A percentile compares a stretch with the other conserved stretches of the same genome.
Evolutionary conservation across 2,797 vertebrate genomes (phyloP).

Genomic region (Tiaroga cobitis): DNA sequence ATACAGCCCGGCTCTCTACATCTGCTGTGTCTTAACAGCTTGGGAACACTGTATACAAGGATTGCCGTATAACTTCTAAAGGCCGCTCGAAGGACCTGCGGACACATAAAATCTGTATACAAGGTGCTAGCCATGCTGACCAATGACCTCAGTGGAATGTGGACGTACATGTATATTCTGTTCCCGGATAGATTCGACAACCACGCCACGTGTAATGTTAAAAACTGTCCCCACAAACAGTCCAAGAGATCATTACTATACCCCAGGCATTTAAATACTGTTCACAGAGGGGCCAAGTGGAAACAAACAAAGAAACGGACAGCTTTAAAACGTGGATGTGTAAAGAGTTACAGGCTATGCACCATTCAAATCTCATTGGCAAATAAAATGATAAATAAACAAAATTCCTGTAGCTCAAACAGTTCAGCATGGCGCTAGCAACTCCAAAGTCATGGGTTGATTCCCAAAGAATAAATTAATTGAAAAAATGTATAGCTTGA

Average conservation of each 20-base stretch:
- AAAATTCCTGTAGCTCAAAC: background rate
- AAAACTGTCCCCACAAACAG: conserved; percentile 49
- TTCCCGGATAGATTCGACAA: conserved; percentile 45
- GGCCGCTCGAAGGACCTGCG: conserved; percentile 44
- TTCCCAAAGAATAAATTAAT: background rate
- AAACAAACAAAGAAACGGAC: conserved; percentile 38
- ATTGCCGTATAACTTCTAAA: conserved; percentile 54
- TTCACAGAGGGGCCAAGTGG: conserved; percentile 35
- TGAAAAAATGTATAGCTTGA: background rate
- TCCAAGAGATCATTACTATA: conserved; percentile 48
- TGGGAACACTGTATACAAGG: conserved; percentile 48
- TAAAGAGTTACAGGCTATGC: conserved; percentile 35
- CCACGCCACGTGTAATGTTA: conserved; percentile 49
- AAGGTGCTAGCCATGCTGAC: conserved; percentile 58
- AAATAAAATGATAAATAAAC: conserved; percentile 10
- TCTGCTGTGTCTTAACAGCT: conserved; percentile 58
- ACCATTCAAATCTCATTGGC: conserved; percentile 9
- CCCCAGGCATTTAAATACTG: conserved; percentile 42
- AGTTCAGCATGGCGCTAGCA: background rate
- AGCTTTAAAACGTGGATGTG: conserved; percentile 28
- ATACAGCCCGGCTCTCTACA: conserved; percentile 42
- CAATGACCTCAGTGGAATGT: conserved; percentile 59
- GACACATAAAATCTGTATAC: conserved; percentile 62
- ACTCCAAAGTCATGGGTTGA: background rate
- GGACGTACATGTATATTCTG: conserved; percentile 44